These are phyloP conservation scores for Malthinus seriepunctatus DNA, from an alignment of 2,888 invertebrate species.

Conservation along the genomic window DNA sequence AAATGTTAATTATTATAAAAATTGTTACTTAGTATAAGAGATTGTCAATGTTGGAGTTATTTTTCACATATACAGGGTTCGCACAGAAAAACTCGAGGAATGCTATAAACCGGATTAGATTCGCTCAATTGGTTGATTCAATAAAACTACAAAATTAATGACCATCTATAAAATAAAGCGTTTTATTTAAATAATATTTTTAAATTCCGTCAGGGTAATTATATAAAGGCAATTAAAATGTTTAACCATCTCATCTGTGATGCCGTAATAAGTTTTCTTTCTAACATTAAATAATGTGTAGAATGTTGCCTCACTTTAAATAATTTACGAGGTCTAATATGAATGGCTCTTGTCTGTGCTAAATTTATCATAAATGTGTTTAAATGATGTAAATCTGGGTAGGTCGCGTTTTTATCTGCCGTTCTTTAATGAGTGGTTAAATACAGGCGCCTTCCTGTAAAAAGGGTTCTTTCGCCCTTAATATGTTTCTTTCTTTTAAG, in stretches of 20 bases:
- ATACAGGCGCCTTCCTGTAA: constrained; percentile 26
- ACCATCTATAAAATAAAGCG: too few species aligned
- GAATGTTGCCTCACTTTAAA: constrained; percentile 21
- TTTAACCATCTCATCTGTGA: constrained; percentile 26
- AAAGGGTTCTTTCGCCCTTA: constrained; percentile 16
- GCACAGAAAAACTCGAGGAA: neutral
- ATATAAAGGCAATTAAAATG: constrained; percentile 29
- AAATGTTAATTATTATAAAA: constrained; percentile 19
- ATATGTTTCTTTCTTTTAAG: too few species aligned
- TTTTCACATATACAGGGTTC: neutral
- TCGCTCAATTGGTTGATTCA: neutral
- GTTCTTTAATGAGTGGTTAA: constrained; percentile 28
- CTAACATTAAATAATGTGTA: neutral
- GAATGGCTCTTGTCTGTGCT: constrained; percentile 43
- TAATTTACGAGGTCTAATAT: constrained; percentile 39
- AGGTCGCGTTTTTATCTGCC: constrained; percentile 27
- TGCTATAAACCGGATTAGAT: neutral
- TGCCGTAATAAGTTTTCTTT: constrained; percentile 20
- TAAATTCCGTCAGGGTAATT: constrained; percentile 21
- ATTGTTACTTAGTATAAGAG: constrained; percentile 11
- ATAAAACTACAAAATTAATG: too few species aligned
- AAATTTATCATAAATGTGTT: constrained; percentile 44
- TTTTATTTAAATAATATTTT: neutral
- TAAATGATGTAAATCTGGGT: constrained; percentile 39
- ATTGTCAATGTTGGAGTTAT: neutral